These are phyloP conservation scores for Ochotona curzoniae DNA, from an alignment of 2,113 vertebrate species.

Conservation along the genomic window DNA sequence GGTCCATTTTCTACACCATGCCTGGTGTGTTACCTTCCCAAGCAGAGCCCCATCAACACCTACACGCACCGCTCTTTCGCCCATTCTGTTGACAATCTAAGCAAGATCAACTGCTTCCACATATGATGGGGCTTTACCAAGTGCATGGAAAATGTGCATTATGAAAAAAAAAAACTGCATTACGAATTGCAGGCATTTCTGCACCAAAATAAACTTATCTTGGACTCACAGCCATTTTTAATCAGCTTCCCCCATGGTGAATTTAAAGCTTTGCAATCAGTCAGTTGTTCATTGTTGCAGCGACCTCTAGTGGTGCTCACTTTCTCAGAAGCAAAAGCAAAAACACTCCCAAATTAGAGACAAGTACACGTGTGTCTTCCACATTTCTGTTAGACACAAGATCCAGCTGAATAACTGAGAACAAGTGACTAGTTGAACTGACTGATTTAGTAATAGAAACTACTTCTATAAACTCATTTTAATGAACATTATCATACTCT, in stretches of 20 bases:
- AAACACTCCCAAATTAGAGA: background rate
- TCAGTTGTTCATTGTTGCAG: slow-evolving; percentile 57
- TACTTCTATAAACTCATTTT: background rate
- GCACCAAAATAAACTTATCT: no score
- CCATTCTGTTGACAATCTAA: background rate
- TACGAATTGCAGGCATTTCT: no score
- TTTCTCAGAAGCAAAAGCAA: background rate
- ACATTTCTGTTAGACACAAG: background rate
- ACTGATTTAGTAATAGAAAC: background rate
- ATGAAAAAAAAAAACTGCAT: no score
- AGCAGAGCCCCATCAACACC: background rate
- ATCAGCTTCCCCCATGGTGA: background rate
- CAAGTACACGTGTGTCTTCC: background rate
- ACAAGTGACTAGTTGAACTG: background rate
- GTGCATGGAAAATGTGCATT: no score
- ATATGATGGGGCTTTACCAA: no score
- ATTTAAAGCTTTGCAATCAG: background rate
- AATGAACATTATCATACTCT: background rate
- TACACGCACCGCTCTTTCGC: background rate
- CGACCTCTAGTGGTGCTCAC: slow-evolving; percentile 77
- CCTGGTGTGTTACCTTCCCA: no score
- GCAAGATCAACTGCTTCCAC: background rate
- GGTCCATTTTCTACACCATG: background rate
- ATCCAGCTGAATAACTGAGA: background rate
- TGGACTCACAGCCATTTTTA: background rate